Percentiles rank a stretch among this genome's conserved stretches.
phyloP scores from a whole-genome alignment of 1,140 invertebrate genomes.

The Ctenoplectra terminalis region DNA sequence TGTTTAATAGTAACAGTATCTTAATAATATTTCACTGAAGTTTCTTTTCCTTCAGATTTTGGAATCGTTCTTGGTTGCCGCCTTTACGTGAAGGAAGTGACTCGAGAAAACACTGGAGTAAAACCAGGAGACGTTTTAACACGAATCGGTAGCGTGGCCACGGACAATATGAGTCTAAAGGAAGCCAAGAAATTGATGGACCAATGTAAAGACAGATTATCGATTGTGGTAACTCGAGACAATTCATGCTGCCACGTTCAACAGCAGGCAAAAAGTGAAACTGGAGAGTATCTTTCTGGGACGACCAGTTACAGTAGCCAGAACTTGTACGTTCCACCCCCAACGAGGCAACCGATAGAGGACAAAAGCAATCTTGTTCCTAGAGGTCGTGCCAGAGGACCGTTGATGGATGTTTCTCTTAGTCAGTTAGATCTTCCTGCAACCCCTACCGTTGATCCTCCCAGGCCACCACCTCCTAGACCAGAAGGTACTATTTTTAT shows the following conservation, averaged over 20 bases:
- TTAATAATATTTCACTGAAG: neutral
- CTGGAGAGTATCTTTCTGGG: constrained; percentile 79
- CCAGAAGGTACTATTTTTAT: constrained; percentile 86
- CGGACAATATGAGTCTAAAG: constrained; percentile 95
- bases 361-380: constrained; percentile 89
- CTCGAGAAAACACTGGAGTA: constrained; percentile 82
- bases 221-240: constrained; percentile 92
- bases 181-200: constrained; percentile 97
- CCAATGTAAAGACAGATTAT: constrained; percentile 94
- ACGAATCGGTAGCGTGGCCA: constrained; percentile 91
- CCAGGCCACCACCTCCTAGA: constrained; percentile 93
- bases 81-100: constrained; percentile 83
- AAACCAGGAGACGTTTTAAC: constrained; percentile 96
- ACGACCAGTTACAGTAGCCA: constrained; percentile 90
- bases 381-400: constrained; percentile 88
- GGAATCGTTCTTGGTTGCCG: constrained; percentile 97
- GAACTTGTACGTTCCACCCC: constrained; percentile 95
- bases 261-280: constrained; percentile 74
- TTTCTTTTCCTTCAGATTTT: constrained; percentile 88
- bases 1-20: neutral
- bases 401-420: constrained; percentile 86
- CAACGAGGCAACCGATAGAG: constrained; percentile 86
- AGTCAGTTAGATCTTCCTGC: constrained; percentile 85
- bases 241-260: constrained; percentile 66
- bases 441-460: constrained; percentile 87